Percentiles rank a stretch among this genome's conserved stretches.
These are phyloP conservation scores for Drosophila triauraria DNA, from an alignment of 1,140 invertebrate species.

Conservation along the genomic window DNA sequence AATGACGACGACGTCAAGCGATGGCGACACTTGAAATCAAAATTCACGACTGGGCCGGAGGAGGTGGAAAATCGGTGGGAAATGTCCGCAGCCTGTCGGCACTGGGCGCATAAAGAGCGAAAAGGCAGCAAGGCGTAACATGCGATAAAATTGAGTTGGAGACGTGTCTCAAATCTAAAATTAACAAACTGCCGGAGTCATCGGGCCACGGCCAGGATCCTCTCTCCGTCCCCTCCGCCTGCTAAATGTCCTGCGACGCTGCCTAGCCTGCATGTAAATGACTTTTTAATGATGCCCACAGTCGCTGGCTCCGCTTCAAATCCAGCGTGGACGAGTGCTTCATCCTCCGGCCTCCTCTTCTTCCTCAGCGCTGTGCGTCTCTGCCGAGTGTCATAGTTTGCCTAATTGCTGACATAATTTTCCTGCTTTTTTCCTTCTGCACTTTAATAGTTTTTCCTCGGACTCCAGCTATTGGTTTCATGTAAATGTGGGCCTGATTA, in stretches of 20 bases:
- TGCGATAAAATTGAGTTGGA: constrained; percentile 83
- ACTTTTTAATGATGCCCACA: constrained; percentile 78
- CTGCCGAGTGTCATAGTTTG: constrained; percentile 65
- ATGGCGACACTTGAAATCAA: constrained; percentile 70
- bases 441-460: constrained; percentile 69
- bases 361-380: constrained; percentile 20
- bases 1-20: constrained; percentile 47
- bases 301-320: constrained; percentile 1
- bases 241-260: constrained; percentile 64
- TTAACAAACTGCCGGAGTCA: constrained; percentile 72
- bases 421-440: constrained; percentile 23
- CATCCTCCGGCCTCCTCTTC: background rate
- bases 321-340: constrained; percentile 3
- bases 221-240: background rate
- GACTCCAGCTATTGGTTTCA: constrained; percentile 61
- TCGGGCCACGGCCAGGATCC: constrained; percentile 21
- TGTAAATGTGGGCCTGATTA: constrained; percentile 78
- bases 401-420: constrained; percentile 76
- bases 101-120: constrained; percentile 57
- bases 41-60: constrained; percentile 52
- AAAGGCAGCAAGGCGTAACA: constrained; percentile 82
- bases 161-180: constrained; percentile 83
- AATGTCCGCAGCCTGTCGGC: constrained; percentile 44
- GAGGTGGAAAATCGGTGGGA: constrained; percentile 5
- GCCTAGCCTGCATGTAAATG: constrained; percentile 77